Evolutionary conservation across 2,888 invertebrate species (phyloP), one percentile per base, ranked within the genome.

Genomic region (Eugnorisma glareosa): DNA sequence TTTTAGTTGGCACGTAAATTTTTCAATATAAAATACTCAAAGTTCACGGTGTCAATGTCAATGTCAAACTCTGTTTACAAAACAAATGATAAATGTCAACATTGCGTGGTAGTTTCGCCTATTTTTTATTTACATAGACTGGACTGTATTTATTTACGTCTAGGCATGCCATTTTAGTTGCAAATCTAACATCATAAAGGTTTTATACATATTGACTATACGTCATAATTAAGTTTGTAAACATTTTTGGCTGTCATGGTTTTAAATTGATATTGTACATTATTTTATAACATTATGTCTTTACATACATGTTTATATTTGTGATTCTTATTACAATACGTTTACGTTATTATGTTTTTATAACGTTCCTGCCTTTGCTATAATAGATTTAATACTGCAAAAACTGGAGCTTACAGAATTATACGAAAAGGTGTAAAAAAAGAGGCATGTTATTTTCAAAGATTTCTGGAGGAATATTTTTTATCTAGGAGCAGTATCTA

Each of bases 351-450:
- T 69, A 45, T 31, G 51, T 69, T 77, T 61, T 54, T 77, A 45
- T 35, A 7, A n/a, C 1, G 0, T 6, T 24, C 13, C 11, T n/a
- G 10, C 11, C 13, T 7, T 64, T 8, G 13, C 8, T 64, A 28
- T 51, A 18, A 37, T 37, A 67, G 79, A 84, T 82, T 80, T 83
- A 87, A 85, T 63, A 73, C 35, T 54, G 69, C 77, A 82, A 82
- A 79, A 79, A 48, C 18, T 59, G 40, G 18, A 45, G 24, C 59
- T 15, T 15, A 63, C 7, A 37, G 24, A 63, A n/a, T 37, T 40
- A n/a, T 15, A 24, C 2, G 24, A 13, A 24, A 24, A 54, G 13
- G 7, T 61, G 59, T 61, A 37, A 37, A 37, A 31, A 59, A 59
- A 13, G 35, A 35, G 31, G 7, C 31, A 31, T 35, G 31, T 35